Evolutionary conservation across 2,113 vertebrate species (phyloP).

Genomic region (Colistium nudipinnis): DNA sequence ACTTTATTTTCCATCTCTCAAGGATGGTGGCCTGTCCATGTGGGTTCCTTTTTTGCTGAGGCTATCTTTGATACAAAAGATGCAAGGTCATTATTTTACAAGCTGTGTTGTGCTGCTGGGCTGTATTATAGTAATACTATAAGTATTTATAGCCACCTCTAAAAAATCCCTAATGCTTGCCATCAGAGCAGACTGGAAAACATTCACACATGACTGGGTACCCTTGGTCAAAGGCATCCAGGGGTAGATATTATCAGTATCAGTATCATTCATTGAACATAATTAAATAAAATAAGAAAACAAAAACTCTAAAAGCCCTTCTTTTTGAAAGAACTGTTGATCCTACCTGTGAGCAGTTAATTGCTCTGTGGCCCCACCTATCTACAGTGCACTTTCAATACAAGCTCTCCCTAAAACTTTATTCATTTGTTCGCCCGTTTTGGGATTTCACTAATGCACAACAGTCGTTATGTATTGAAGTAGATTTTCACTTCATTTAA

Average conservation of each 20-base stretch:
- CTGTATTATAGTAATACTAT: conserved; percentile 26
- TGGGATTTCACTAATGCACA: neutral
- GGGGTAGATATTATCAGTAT: conserved; percentile 4
- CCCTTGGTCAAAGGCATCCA: conserved; percentile 46
- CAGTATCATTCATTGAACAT: neutral
- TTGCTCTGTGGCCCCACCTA: conserved; percentile 42
- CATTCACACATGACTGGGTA: conserved; percentile 15
- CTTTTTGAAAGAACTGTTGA: neutral
- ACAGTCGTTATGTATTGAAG: neutral
- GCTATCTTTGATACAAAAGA: conserved; percentile 38
- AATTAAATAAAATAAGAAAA: neutral
- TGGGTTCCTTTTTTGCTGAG: conserved; percentile 2
- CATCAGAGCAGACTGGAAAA: conserved; percentile 21
- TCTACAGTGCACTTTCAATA: conserved; percentile 12
- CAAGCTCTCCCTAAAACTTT: neutral
- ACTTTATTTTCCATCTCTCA: conserved; percentile 26
- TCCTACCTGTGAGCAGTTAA: neutral
- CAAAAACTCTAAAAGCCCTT: neutral
- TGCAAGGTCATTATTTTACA: conserved; percentile 34
- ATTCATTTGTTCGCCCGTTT: neutral
- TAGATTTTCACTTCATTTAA: neutral
- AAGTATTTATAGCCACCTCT: conserved; percentile 58
- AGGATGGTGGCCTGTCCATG: neutral
- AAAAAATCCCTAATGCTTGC: conserved; percentile 32
- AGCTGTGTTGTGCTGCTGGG: conserved; percentile 26